Conservation (phyloP, 2,797 vertebrate genomes). For the Neosilurus mollespiculum region DNA sequence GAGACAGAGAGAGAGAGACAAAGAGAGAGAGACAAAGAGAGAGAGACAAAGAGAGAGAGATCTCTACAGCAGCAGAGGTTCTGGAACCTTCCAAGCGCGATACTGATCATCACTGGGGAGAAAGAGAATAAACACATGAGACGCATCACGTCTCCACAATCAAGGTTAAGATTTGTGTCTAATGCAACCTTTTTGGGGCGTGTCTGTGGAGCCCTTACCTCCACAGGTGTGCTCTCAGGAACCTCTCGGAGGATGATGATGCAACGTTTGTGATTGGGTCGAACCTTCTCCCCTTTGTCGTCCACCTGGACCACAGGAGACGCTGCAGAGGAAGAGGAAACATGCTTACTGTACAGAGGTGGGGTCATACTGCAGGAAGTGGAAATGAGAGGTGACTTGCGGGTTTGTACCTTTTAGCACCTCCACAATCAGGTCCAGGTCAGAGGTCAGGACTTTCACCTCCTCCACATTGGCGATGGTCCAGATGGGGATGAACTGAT, state of each 20-base stretch:
- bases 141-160: too few species aligned
- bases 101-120: conserved; percentile 80
- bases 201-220: conserved; percentile 70
- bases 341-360: fast-evolving
- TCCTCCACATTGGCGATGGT: conserved; percentile 98
- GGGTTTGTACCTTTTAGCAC: conserved; percentile 83
- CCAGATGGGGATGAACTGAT: conserved; percentile 97
- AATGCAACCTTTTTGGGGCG: too few species aligned
- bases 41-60: not conserved
- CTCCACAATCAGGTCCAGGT: conserved; percentile 92
- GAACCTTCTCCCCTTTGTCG: conserved; percentile 95
- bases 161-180: too few species aligned
- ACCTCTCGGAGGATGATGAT: conserved; percentile 97
- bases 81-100: conserved; percentile 79
- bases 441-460: conserved; percentile 93
- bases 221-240: conserved; percentile 91
- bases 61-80: conserved; percentile 67
- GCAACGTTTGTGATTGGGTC: conserved; percentile 96
- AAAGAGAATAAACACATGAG: too few species aligned
- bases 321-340: conserved; percentile 66
- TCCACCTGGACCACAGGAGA: conserved; percentile 98
- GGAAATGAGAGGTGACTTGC: too few species aligned
- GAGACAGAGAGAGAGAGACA: conserved; percentile 23
- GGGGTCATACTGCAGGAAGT: too few species aligned
- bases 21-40: conserved; percentile 29